Base-by-base conservation (phyloP, 2,888 invertebrate species). In the Drosophila mimetica region DNA sequence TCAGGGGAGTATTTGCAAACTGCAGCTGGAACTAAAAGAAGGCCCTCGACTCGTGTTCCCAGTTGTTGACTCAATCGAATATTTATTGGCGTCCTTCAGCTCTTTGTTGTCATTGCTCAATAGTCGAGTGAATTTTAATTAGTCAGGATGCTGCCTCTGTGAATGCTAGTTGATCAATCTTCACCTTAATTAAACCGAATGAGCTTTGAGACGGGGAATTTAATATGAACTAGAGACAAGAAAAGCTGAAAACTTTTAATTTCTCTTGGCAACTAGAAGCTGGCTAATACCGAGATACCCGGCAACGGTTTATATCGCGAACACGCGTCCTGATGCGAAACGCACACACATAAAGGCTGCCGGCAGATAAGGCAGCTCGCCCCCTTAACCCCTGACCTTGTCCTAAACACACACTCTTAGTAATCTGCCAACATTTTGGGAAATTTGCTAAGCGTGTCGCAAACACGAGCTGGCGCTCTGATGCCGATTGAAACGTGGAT, bases 111-210 rank as follows among this genome's bases (percentile, higher is more conserved):
- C 70, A 53, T 37, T 36, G 39, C 57, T 61, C 37, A 65, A 69
- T 51, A 71, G 50, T 32, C 2, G 61, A 80, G 75, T 73, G 66
- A 73, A 71, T 60, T 71, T 80, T 71, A 84, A 84, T 80, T 75
- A 64, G 34, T 32, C 28, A 22, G 14, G 4, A 6, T 1, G 25
- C n/a, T 25, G 36, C 4, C 14, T 28, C 8, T 25, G 14, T 25
- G 14, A 57, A 20, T 25, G 34, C 18, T 18, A 22, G 41, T 14
- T 41, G 41, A 41, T 36, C 25, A 20, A 28, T 36, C 25, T 18
- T 18, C 1, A 9, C 11, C 16, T 39, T 28, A 32, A 50, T 63
- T 41, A 30, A 42, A 50, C 42, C 9, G 39, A 61, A 50, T 36
- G 34, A 34, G 58, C 57, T 39, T 41, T 30, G 28, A 28, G 54